Conservation (phyloP, 2,888 invertebrate genomes). For the Danaus chrysippus region DNA sequence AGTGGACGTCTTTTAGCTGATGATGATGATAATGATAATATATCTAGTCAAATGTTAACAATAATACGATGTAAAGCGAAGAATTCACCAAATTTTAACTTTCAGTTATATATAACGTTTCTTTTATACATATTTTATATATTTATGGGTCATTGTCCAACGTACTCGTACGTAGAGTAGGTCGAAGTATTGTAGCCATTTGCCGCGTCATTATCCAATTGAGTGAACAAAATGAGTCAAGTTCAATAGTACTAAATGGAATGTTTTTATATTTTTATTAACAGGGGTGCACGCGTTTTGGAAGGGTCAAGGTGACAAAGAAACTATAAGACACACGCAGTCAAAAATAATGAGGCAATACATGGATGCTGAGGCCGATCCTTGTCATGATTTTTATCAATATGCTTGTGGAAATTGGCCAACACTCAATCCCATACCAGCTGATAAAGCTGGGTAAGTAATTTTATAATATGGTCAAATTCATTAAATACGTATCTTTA, state of each 20-base stretch:
- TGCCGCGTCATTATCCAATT: slow-evolving; percentile 47
- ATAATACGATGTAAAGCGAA: too few species aligned
- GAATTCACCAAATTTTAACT: too few species aligned
- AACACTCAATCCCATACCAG: slow-evolving; percentile 89
- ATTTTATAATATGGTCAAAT: slow-evolving; percentile 10
- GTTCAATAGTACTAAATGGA: slow-evolving; percentile 38
- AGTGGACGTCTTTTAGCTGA: too few species aligned
- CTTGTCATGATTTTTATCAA: slow-evolving; percentile 91
- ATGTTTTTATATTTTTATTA: background rate
- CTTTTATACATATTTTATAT: background rate
- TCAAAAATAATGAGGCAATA: slow-evolving; percentile 86
- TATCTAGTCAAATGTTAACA: too few species aligned
- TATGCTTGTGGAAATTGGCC: slow-evolving; percentile 94
- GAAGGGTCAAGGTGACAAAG: slow-evolving; percentile 77
- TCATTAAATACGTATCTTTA: too few species aligned
- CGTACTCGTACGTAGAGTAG: slow-evolving; percentile 2
- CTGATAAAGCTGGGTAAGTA: slow-evolving; percentile 86
- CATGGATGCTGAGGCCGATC: slow-evolving; percentile 86
- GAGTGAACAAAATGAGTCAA: slow-evolving; percentile 46
- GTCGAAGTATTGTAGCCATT: slow-evolving; percentile 6
- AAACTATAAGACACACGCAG: slow-evolving; percentile 80
- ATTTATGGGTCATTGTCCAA: slow-evolving; percentile 3
- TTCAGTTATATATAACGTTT: too few species aligned
- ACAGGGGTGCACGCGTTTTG: slow-evolving; percentile 77
- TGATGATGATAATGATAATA: too few species aligned